These are phyloP conservation scores for Dryas iulia DNA, from an alignment of 1,140 invertebrate genomes.

Conservation along the genomic window DNA sequence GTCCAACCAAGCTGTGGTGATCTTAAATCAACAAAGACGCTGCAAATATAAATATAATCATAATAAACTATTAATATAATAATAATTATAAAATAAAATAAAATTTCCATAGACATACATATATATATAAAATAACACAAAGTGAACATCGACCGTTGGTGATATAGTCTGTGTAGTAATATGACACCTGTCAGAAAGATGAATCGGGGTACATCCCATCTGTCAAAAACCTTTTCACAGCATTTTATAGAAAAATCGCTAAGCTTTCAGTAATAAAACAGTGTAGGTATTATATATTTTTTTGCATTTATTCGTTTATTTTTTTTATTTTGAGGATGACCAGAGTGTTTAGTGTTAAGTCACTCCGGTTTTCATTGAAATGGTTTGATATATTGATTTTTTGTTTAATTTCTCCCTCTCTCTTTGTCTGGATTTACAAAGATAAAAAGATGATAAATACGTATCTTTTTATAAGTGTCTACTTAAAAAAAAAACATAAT, in stretches of 20 bases:
- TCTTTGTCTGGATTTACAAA: too few species aligned
- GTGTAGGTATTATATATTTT: neutral
- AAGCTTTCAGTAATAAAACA: neutral
- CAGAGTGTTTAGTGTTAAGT: too few species aligned
- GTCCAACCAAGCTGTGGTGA: too few species aligned
- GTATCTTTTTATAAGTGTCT: too few species aligned
- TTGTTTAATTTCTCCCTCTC: too few species aligned
- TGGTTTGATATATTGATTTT: too few species aligned
- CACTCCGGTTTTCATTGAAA: too few species aligned
- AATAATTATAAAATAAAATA: neutral
- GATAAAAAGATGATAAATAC: too few species aligned
- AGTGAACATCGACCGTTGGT: neutral
- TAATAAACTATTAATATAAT: too few species aligned
- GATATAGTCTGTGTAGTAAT: conserved; percentile 1
- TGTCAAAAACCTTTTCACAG: conserved; percentile 4
- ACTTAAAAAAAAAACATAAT: too few species aligned
- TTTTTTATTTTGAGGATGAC: neutral
- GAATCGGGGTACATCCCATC: conserved; percentile 2
- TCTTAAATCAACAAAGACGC: too few species aligned
- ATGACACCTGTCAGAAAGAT: conserved; percentile 1
- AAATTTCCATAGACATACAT: neutral
- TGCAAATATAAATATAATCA: too few species aligned
- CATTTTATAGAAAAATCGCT: neutral
- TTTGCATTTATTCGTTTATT: neutral
- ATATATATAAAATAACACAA: neutral